Conservation (phyloP, 30 jellyfish, hydroid and myxozoan genomes). For the Catostylus mosaicus region DNA sequence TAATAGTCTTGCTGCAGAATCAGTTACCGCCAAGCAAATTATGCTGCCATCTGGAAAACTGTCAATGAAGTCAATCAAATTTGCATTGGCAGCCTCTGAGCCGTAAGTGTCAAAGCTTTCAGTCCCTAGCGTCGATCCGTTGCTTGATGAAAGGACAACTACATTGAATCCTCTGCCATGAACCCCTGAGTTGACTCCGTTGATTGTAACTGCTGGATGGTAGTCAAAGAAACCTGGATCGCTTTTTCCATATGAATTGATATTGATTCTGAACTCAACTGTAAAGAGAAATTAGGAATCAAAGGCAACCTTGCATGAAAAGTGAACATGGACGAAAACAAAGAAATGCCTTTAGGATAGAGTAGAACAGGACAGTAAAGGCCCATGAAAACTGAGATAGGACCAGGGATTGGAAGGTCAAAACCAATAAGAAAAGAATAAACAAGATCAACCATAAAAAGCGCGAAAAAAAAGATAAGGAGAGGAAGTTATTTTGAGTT, state of each 20-base stretch:
- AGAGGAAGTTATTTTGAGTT: too few relatives aligned
- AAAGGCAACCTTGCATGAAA: too few relatives aligned
- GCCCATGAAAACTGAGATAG: too few relatives aligned
- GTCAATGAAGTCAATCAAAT: neutral
- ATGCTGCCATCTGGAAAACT: neutral
- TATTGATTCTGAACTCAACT: neutral
- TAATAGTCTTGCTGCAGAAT: neutral
- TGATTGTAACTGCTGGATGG: neutral
- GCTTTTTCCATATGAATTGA: neutral
- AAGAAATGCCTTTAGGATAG: too few relatives aligned
- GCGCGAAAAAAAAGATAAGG: too few relatives aligned
- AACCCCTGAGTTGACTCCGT: slow-evolving; percentile 3
- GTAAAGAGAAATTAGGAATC: neutral
- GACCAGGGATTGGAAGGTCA: too few relatives aligned
- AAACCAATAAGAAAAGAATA: too few relatives aligned
- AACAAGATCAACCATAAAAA: too few relatives aligned
- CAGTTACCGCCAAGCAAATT: neutral
- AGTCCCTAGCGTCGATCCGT: neutral
- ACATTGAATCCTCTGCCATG: slow-evolving; percentile 17
- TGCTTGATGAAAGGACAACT: slow-evolving; percentile 5
- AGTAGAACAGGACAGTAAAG: too few relatives aligned
- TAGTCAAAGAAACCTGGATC: slow-evolving; percentile 6
- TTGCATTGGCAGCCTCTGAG: neutral
- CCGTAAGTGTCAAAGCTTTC: slow-evolving; percentile 5
- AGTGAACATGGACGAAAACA: too few relatives aligned